These are phyloP conservation scores for Apodemia zela DNA, from an alignment of 2,888 invertebrate species.

Conservation along the genomic window DNA sequence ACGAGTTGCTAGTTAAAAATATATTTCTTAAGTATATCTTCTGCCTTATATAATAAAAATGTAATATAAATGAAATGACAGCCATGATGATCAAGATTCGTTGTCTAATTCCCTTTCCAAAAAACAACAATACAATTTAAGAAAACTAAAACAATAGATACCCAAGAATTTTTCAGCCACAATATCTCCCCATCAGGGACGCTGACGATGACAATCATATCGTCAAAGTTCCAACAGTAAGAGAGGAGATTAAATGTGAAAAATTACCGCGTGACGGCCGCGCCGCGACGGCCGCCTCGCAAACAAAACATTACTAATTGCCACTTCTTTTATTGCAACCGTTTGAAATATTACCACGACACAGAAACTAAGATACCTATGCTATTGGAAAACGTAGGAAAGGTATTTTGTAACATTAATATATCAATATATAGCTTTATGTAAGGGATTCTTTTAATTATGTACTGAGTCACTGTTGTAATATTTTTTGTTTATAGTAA, in stretches of 20 bases:
- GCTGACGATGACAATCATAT: slow-evolving; percentile 22
- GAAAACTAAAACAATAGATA: slow-evolving; percentile 9
- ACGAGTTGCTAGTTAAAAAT: too few relatives aligned
- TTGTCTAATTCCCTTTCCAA: neutral
- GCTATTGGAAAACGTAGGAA: neutral
- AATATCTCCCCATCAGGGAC: slow-evolving; percentile 16
- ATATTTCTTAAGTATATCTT: too few relatives aligned
- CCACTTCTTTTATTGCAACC: slow-evolving; percentile 41
- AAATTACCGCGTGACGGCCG: slow-evolving; percentile 33
- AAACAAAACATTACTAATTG: slow-evolving; percentile 45
- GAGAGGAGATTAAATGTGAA: slow-evolving; percentile 40
- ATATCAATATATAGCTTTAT: neutral
- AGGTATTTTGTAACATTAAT: neutral
- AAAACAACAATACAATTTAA: slow-evolving; percentile 8
- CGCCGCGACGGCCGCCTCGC: slow-evolving; percentile 27
- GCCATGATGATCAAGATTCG: neutral
- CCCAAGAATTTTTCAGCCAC: slow-evolving; percentile 11
- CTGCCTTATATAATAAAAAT: neutral
- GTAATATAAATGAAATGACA: neutral
- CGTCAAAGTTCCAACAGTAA: slow-evolving; percentile 14
- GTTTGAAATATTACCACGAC: slow-evolving; percentile 36
- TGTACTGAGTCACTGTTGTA: too few relatives aligned
- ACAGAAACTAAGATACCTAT: slow-evolving; percentile 24
- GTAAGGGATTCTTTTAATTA: too few relatives aligned
- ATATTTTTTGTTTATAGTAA: too few relatives aligned